Base-by-base conservation (phyloP, 23 tunicate species). In the Corella eumyota region DNA sequence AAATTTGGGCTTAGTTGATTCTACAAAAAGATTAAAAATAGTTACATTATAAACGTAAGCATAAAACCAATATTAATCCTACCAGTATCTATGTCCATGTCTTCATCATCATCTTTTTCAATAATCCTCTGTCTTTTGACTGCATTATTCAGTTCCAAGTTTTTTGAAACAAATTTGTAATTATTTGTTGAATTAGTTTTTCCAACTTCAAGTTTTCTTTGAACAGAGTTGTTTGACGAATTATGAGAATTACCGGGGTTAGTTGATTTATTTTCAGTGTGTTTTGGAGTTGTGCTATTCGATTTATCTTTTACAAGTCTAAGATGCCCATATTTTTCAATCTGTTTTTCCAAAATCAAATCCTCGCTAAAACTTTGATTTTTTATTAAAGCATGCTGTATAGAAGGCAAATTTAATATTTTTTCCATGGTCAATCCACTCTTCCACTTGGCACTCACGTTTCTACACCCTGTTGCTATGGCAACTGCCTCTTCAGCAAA, bases 381-480 rank as follows among this genome's bases (percentile, higher is more conserved):
- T 38, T 21, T 70, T 37, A 22, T 36, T 34, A 5, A 31, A 17
- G n/a, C n/a, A 7, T 23, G 40, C 38, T 70, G 59, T 32, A 59
- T 53, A 29, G 30, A 24, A 4, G 59, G 32, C n/a, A 44, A 22
- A 38, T 59, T 35, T 6, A 70, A 21, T 25, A 70, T n/a, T 11
- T 3, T 35, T 4, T 34, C 68, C 11, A 6, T 25, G 0, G 36
- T 40, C 6, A 70, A 27, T 27, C 66, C 67, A 1, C 67, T 58
- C 26, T 36, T 32, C 21, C 63, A 58, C 1, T 34, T 32, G 15
- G 21, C 32, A 6, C 63, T 0, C 13, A 58, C 40, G 40, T 70
- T 40, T 37, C 44, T 58, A 33, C 21, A 34, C 7, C 45, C 54
- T 20, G 76, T 50, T 24, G 45, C 76, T 6, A 70, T 32, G 6